These are phyloP conservation scores for Pediacus dermestoides DNA, from an alignment of 2,888 invertebrate species.

Conservation along the genomic window DNA sequence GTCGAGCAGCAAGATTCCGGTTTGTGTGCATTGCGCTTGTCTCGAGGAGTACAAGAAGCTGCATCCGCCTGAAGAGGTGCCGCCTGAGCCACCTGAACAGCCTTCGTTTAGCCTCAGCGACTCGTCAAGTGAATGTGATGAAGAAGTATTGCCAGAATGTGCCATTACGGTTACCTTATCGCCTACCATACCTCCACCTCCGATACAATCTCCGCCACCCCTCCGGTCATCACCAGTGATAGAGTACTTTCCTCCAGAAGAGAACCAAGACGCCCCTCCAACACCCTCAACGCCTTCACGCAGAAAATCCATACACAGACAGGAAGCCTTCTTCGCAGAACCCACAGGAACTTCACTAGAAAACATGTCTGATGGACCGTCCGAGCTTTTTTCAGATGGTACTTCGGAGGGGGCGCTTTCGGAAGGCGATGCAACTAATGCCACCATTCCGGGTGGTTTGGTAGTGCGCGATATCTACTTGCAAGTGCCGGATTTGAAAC, in stretches of 20 bases:
- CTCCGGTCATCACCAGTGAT: slow-evolving; percentile 54
- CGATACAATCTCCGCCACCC: slow-evolving; percentile 47
- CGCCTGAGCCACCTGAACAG: slow-evolving; percentile 39
- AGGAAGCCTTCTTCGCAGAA: slow-evolving; percentile 78
- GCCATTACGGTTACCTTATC: slow-evolving; percentile 62
- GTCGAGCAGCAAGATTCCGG: slow-evolving; percentile 57
- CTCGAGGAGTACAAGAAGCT: slow-evolving; percentile 69
- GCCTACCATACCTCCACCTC: slow-evolving; percentile 54
- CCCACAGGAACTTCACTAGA: slow-evolving; percentile 69
- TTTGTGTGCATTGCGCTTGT: slow-evolving; percentile 75
- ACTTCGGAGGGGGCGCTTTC: slow-evolving; percentile 41
- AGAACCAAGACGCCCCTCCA: slow-evolving; percentile 39
- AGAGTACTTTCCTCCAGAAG: slow-evolving; percentile 55
- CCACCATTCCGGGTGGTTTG: slow-evolving; percentile 42
- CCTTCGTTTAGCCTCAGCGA: slow-evolving; percentile 54
- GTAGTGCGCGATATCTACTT: slow-evolving; percentile 46
- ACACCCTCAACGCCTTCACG: slow-evolving; percentile 48
- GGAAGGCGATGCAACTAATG: slow-evolving; percentile 35
- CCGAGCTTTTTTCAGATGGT: slow-evolving; percentile 47
- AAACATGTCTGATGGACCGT: slow-evolving; percentile 57
- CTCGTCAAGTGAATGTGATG: slow-evolving; percentile 52
- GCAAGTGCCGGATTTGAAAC: slow-evolving; percentile 77
- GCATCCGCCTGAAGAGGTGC: slow-evolving; percentile 49
- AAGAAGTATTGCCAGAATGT: slow-evolving; percentile 52
- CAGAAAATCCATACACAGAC: slow-evolving; percentile 73